Evolutionary conservation across 2,113 vertebrate species (phyloP), one percentile per base, ranked within the genome.

Genomic region (Platichthys stellatus): DNA sequence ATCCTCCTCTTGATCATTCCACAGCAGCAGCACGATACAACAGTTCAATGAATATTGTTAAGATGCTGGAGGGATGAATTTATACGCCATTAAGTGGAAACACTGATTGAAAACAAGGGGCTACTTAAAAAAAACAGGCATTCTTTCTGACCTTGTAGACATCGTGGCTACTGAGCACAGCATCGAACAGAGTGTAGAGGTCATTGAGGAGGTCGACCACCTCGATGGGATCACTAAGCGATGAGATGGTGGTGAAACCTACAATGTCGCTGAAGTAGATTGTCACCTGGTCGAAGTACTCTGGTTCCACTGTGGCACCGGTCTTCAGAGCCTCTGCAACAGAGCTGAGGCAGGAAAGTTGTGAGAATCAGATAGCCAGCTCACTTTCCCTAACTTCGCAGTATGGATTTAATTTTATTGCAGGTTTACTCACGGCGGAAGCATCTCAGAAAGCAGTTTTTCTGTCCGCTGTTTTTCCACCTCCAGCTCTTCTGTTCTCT

Each of bases 231-330:
- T 98, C 96, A 24, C 96, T 98, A 75, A 99, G 95, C 18, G 97
- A 96, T 5, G 96, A 98, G 90, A 98, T 97, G 58, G 96, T 98
- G 0, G 96, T 98, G 89, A 97, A 97, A 20, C 96, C 96, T 45
- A 97, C 96, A 0, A 98, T 97, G 80, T 97, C 97, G 10, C 95
- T 99, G 93, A 99, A 98, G 92, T 98, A 98, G 90, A 99, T 96
- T 2, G 96, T 98, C 86, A 99, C 96, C 84, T 97, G 94, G 76
- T 98, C 96, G 77, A 99, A 99, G 83, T 96, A 96, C 79, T 98
- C 97, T 0, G 96, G 97, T 83, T 99, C 94, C 49, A 98, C 96
- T 0, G 94, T 95, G 63, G 85, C 95, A 1, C 96, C 96, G 0
- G 94, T 97, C 91, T 98, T 98, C 78, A 99, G 93, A 3, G 96